phyloP scores from a whole-genome alignment of 2,888 invertebrate species.

The Eutolmus rufibarbis region DNA sequence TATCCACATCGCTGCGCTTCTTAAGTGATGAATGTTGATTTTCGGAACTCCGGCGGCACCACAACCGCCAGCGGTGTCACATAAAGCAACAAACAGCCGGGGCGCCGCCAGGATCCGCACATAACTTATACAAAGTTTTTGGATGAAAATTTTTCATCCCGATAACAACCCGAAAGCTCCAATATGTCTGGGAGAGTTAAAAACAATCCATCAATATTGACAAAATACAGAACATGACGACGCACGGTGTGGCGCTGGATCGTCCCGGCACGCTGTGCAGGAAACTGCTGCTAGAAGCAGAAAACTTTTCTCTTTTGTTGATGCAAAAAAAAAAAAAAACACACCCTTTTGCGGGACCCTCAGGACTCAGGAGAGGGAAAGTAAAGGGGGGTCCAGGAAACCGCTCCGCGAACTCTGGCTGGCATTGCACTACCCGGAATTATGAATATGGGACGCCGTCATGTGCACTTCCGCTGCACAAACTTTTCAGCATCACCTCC shows the following conservation, averaged over 20 bases:
- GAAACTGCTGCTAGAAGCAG: neutral
- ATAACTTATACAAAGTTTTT: neutral
- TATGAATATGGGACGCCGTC: constrained; percentile 10
- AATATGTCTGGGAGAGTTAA: constrained; percentile 9
- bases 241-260: neutral
- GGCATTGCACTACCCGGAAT: neutral
- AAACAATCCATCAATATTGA: constrained; percentile 32
- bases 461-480: constrained; percentile 27
- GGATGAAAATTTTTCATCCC: neutral
- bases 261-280: neutral
- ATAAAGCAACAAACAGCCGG: neutral
- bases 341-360: neutral
- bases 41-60: neutral
- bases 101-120: neutral
- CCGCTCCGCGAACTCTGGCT: neutral
- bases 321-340: no score
- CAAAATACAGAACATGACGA: neutral
- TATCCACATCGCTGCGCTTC: constrained; percentile 3
- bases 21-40: constrained; percentile 26
- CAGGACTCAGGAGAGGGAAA: neutral
- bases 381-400: neutral
- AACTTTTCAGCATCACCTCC: neutral
- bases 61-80: neutral
- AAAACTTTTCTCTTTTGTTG: neutral
- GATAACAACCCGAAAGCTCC: constrained; percentile 15